phyloP scores from a whole-genome alignment of 2,888 invertebrate species.

The Scaptomyza polygonia region DNA sequence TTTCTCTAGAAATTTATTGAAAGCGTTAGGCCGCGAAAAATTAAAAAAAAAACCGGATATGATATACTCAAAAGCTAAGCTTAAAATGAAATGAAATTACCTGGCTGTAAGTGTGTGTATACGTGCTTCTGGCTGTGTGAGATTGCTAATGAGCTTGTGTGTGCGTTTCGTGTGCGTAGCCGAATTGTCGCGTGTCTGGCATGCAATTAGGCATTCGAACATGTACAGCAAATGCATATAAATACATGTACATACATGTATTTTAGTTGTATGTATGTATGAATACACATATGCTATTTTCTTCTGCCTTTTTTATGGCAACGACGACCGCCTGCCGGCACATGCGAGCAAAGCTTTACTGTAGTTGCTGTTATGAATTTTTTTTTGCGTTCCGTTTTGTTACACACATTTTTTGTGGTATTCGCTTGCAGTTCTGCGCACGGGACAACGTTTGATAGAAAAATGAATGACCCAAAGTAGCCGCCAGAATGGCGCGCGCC shows the following conservation, averaged over 20 bases:
- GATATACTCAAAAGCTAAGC: conserved; percentile 65
- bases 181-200: conserved; percentile 58
- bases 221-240: conserved; percentile 31
- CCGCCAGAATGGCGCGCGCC: conserved; percentile 62
- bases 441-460: conserved; percentile 52
- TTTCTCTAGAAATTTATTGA: conserved; percentile 79
- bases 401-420: conserved; percentile 12
- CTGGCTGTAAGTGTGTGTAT: conserved; percentile 30
- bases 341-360: conserved; percentile 8
- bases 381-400: conserved; percentile 41
- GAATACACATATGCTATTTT: conserved; percentile 13
- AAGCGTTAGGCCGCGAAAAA: conserved; percentile 68
- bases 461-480: conserved; percentile 45
- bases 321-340: conserved; percentile 39
- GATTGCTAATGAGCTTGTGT: conserved; percentile 19
- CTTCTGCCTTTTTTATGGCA: conserved; percentile 22
- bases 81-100: conserved; percentile 67
- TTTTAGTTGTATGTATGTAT: not conserved
- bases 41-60: conserved; percentile 66
- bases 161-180: conserved; percentile 42
- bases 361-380: conserved; percentile 8
- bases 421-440: conserved; percentile 39
- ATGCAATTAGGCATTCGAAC: conserved; percentile 60
- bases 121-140: conserved; percentile 14
- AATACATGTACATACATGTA: not conserved